Percentiles rank a stretch among this genome's conserved stretches.
Conservation (phyloP, 2,888 invertebrate species). For the Troilus luridus region DNA sequence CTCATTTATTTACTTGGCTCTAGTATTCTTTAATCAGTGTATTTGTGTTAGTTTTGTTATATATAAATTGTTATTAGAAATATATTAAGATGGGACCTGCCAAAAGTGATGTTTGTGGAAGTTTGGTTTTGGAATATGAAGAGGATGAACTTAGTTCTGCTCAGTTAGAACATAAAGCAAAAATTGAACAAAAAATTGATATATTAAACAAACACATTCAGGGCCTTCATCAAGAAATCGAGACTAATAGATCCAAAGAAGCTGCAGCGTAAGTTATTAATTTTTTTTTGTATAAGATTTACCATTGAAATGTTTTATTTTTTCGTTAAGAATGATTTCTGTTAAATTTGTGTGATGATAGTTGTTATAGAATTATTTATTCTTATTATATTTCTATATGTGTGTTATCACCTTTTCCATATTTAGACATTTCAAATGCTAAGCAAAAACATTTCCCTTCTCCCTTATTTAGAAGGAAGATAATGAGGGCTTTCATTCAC, state of each 20-base stretch:
- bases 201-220: slow-evolving; percentile 75
- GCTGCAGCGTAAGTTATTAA: not conserved
- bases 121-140: slow-evolving; percentile 76
- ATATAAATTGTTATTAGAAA: not conserved
- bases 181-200: slow-evolving; percentile 78
- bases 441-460: too few relatives aligned
- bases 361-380: too few relatives aligned
- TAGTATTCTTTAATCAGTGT: not conserved
- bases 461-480: too few relatives aligned
- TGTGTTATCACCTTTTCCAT: too few relatives aligned
- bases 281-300: not conserved
- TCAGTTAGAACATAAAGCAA: slow-evolving; percentile 76
- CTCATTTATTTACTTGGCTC: not conserved
- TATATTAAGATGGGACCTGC: slow-evolving; percentile 40
- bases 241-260: slow-evolving; percentile 11
- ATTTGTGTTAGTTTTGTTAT: not conserved
- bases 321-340: too few relatives aligned
- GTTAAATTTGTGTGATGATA: too few relatives aligned
- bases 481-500: too few relatives aligned
- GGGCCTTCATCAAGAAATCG: slow-evolving; percentile 70
- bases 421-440: too few relatives aligned
- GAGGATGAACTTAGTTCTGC: slow-evolving; percentile 79
- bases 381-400: too few relatives aligned
- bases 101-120: slow-evolving; percentile 25
- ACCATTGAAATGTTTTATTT: too few relatives aligned